phyloP scores from a whole-genome alignment of 2,797 vertebrate species.

The Clarias pachynema region DNA sequence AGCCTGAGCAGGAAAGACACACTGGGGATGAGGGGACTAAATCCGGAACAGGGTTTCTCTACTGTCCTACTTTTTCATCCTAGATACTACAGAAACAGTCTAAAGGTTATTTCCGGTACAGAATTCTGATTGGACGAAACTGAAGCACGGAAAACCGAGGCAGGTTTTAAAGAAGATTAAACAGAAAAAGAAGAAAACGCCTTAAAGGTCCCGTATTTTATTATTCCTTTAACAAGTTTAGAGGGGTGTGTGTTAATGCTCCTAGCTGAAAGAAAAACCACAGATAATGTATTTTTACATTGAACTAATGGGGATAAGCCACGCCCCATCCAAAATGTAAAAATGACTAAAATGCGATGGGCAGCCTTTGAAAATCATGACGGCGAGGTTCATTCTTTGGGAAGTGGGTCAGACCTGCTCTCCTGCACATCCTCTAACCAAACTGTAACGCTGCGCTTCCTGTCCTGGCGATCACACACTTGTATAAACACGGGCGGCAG shows the following conservation, averaged over 20 bases:
- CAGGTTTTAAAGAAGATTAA: not conserved
- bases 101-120: not conserved
- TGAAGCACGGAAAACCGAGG: not conserved
- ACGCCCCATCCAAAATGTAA: no score
- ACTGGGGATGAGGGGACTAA: not conserved
- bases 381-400: not conserved
- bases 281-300: no score
- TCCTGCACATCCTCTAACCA: not conserved
- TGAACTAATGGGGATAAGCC: no score
- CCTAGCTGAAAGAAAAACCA: no score
- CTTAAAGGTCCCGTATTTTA: no score
- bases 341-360: no score
- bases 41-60: not conserved
- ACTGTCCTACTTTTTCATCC: conserved; percentile 6
- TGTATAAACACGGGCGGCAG: conserved; percentile 22
- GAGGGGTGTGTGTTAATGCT: no score
- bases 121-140: not conserved
- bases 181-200: no score
- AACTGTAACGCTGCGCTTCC: not conserved
- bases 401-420: not conserved
- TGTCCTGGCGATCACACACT: not conserved
- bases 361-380: not conserved
- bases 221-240: no score
- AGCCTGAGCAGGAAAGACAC: not conserved
- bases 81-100: not conserved